Percentiles rank a stretch among this genome's conserved stretches.
phyloP scores from a whole-genome alignment of 2,113 vertebrate species.

The Mus musculus region GRCm39 chr19:17654001-17654500 shows the following conservation, averaged over 20 bases:
- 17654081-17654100: neutral
- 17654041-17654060: too few species aligned
- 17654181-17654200: neutral
- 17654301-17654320: neutral
- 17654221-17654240: neutral
- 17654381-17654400: neutral
- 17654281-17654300: neutral
- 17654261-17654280: neutral
- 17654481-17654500: neutral
- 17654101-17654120: neutral
- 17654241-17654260: neutral
- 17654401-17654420: neutral
- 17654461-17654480: slow-evolving; percentile 12
- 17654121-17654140: neutral
- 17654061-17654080: too few species aligned
- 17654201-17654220: neutral
- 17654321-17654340: neutral
- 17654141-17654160: neutral
- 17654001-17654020: too few species aligned
- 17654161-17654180: slow-evolving; percentile 5
- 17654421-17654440: neutral
- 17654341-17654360: rapidly evolving
- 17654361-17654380: neutral
- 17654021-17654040: too few species aligned
- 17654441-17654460: slow-evolving; percentile 41